phyloP scores from a whole-genome alignment of 2,888 invertebrate genomes.

The Melitaea athalia region DNA sequence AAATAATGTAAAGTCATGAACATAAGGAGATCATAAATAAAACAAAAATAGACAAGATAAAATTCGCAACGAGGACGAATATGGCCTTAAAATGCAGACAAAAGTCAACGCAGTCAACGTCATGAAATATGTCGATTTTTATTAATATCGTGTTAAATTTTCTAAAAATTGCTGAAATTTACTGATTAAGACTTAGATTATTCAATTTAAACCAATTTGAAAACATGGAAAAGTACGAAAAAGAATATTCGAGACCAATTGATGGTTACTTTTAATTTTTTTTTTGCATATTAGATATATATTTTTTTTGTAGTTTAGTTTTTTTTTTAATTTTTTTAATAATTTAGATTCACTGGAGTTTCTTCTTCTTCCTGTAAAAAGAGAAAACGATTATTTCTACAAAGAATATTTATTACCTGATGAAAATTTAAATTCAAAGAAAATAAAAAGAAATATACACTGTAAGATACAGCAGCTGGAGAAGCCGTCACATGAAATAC shows the following conservation, averaged over 20 bases:
- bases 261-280: slow-evolving; percentile 50
- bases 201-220: slow-evolving; percentile 28
- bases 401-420: slow-evolving; percentile 20
- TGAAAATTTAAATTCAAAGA: neutral
- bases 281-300: neutral
- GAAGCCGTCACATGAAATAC: neutral
- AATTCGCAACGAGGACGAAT: neutral
- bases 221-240: slow-evolving; percentile 56
- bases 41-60: too few relatives aligned
- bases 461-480: too few relatives aligned
- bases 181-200: neutral
- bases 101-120: neutral
- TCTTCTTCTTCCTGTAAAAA: slow-evolving; percentile 57
- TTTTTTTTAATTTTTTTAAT: slow-evolving; percentile 42
- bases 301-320: slow-evolving; percentile 36
- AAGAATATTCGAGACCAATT: slow-evolving; percentile 51
- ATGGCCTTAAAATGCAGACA: neutral
- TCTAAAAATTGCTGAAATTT: slow-evolving; percentile 17
- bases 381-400: slow-evolving; percentile 32
- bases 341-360: slow-evolving; percentile 64
- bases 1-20: too few relatives aligned
- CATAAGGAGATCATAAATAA: too few relatives aligned
- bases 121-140: neutral
- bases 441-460: neutral
- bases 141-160: neutral